Evolutionary conservation across 2,797 vertebrate species (phyloP), one percentile per base, ranked within the genome.

Genomic region (Lithobates sylvaticus): DNA sequence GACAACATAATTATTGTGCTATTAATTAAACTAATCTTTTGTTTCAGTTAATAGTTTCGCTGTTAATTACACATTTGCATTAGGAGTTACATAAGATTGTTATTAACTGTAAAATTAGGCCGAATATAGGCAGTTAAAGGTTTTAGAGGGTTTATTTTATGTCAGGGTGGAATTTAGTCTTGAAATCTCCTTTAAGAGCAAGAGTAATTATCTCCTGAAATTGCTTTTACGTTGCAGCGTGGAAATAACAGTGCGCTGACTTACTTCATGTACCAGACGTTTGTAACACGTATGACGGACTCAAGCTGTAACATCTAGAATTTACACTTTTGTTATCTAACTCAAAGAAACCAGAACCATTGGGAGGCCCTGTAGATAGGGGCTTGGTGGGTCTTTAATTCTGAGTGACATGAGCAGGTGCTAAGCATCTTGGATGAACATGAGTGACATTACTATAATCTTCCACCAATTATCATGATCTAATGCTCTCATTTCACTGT

Each of bases 371-470:
- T 26, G 27, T 34, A 29, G 23, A 44, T 72, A 64, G 39, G 26
- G 58, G 84, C 10, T 36, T 77, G 50, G 50, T 44, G 76, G 44
- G 10, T 79, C 54, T 79, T 16, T 47, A 50, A 79, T 50, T 85
- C 27, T 73, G 76, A 85, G 27, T 79, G 84, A 79, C 76, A 79
- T 67, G 76, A 76, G 70, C 81, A 85, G 84, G 76, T 79, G 76
- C 76, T 79, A 54, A 78, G 75, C 6, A 67, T n/a, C 54, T 58
- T 15, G 54, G 76, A 79, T 74, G 54, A 85, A 73, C 54, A 27
- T 64, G 50, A 85, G 58, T 78, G 69, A 71, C 76, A 79, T 68
- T 83, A 69, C 58, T 68, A 85, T 73, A 79, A 74, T 84, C 76
- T 78, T 84, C 67, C 47, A 84, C 47, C 68, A 78, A 78, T 84